A percentile compares a stretch with the other conserved stretches of the same genome.
These are phyloP conservation scores for Onychorhynchus coronatus DNA, from an alignment of 2,113 vertebrate genomes.

Conservation along the genomic window DNA sequence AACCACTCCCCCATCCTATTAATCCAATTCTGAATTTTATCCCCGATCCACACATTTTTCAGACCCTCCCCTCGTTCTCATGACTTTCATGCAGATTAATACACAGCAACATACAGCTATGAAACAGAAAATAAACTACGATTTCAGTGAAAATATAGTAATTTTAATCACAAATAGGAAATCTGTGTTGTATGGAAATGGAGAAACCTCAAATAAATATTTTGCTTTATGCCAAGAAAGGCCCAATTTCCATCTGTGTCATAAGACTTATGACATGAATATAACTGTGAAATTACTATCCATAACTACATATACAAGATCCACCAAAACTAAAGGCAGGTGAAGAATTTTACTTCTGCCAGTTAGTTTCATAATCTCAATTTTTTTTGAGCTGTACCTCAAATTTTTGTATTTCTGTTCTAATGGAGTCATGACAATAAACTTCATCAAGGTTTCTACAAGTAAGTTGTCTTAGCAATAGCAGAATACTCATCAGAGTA, in stretches of 20 bases:
- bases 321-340: background rate
- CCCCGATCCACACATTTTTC: background rate
- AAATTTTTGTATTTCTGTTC: background rate
- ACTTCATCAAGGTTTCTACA: background rate
- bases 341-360: background rate
- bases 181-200: background rate
- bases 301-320: background rate
- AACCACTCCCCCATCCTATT: background rate
- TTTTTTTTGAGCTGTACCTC: background rate
- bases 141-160: background rate
- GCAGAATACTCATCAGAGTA: background rate
- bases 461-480: background rate
- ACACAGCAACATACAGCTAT: background rate
- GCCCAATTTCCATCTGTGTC: background rate
- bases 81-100: background rate
- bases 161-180: background rate
- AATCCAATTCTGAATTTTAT: background rate
- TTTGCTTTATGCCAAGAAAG: background rate
- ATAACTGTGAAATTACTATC: background rate
- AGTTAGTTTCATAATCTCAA: background rate
- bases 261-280: background rate
- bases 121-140: background rate
- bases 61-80: background rate
- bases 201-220: background rate
- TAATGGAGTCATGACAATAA: background rate